phyloP scores from a whole-genome alignment of 2,797 vertebrate genomes.

The Pempheris klunzingeri region DNA sequence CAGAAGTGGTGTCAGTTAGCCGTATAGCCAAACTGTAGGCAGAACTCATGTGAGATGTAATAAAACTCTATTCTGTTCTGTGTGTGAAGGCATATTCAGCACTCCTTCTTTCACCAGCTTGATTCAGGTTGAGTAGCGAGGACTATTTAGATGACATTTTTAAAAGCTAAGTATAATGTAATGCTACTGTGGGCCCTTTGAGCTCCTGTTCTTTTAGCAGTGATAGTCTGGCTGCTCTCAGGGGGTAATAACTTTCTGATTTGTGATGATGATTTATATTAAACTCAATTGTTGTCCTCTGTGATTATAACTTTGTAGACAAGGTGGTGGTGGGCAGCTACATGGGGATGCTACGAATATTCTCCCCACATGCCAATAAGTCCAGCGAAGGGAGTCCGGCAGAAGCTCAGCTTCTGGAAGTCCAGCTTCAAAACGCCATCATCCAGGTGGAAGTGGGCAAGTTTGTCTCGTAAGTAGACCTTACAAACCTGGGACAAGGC shows the following conservation, averaged over 20 bases:
- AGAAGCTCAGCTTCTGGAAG: conserved; percentile 93
- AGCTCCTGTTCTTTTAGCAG: background rate
- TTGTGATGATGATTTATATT: background rate
- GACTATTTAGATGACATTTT: background rate
- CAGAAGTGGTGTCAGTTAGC: background rate
- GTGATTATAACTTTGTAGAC: conserved; percentile 81
- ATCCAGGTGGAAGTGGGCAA: conserved; percentile 96
- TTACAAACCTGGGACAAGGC: background rate
- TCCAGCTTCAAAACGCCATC: conserved; percentile 91
- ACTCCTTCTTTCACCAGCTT: background rate
- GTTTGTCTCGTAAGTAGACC: conserved; percentile 96
- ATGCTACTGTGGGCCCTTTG: background rate
- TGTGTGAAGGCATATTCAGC: too few species aligned
- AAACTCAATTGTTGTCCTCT: background rate
- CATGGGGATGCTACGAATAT: conserved; percentile 93
- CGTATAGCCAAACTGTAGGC: background rate
- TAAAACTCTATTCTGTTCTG: background rate
- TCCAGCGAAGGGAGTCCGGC: conserved; percentile 83
- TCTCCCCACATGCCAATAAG: conserved; percentile 88
- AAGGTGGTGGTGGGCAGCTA: conserved; percentile 97
- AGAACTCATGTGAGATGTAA: background rate
- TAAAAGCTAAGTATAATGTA: background rate
- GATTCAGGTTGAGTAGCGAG: background rate
- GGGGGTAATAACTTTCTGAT: background rate
- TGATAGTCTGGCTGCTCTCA: background rate